These are phyloP conservation scores for Mythimna pallens DNA, from an alignment of 2,888 invertebrate genomes.

Conservation along the genomic window DNA sequence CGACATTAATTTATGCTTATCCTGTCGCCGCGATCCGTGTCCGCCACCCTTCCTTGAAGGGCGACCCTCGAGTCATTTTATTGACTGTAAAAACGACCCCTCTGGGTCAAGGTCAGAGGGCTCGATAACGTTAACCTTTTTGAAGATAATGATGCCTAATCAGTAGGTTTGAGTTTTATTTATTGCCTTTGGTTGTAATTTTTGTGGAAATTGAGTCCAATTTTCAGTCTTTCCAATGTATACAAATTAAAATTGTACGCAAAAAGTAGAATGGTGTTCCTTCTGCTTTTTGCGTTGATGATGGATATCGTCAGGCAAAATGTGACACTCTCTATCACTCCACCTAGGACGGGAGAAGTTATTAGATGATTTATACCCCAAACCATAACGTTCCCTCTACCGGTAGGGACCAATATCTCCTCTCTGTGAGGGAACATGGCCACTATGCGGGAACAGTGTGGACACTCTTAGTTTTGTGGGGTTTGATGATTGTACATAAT, in stretches of 20 bases:
- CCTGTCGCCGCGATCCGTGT: conserved; percentile 6
- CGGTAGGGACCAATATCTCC: too few species aligned
- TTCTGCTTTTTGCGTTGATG: too few species aligned
- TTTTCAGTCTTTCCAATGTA: background rate
- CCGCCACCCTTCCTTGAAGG: conserved; percentile 43
- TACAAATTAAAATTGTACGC: too few species aligned
- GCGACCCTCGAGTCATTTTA: conserved; percentile 67
- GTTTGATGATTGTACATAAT: background rate
- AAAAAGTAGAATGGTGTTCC: too few species aligned
- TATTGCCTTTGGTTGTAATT: background rate
- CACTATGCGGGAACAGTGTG: too few species aligned
- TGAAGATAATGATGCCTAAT: background rate
- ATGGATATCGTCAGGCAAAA: too few species aligned
- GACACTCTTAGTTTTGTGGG: background rate
- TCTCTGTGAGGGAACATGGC: too few species aligned
- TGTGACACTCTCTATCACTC: too few species aligned
- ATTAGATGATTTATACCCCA: too few species aligned
- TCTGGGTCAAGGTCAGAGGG: conserved; percentile 42
- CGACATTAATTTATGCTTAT: conserved; percentile 2
- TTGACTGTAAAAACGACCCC: conserved; percentile 58
- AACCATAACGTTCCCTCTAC: too few species aligned
- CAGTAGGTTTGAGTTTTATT: background rate
- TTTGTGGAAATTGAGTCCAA: background rate
- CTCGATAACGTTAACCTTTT: conserved; percentile 19
- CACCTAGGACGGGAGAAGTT: too few species aligned